Percentiles rank a stretch among this genome's conserved stretches.
These are phyloP conservation scores for Alexandromys fortis DNA, from an alignment of 2,113 vertebrate genomes.

Conservation along the genomic window DNA sequence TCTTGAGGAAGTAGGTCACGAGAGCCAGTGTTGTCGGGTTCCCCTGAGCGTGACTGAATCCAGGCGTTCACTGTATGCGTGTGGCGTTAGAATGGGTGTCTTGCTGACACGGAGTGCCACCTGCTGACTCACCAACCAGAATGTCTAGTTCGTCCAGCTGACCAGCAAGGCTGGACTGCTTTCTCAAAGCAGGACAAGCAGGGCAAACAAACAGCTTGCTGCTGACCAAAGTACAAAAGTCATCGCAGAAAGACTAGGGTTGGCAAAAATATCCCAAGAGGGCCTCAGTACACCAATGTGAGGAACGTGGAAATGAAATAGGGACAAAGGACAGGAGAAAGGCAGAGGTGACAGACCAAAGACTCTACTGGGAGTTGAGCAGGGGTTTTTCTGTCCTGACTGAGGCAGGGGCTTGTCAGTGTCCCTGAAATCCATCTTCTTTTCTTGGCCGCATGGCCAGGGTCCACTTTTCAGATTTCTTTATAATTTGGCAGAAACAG, in stretches of 20 bases:
- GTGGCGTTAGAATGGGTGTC: neutral
- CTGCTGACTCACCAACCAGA: constrained; percentile 65
- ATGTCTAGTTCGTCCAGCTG: constrained; percentile 40
- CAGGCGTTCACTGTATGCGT: neutral
- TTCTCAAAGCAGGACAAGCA: neutral
- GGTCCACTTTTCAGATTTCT: neutral
- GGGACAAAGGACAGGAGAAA: neutral
- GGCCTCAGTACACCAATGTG: accelerated
- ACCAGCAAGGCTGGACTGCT: constrained; percentile 3
- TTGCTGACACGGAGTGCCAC: constrained; percentile 57
- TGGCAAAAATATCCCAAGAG: neutral
- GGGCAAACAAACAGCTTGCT: neutral
- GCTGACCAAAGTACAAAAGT: neutral
- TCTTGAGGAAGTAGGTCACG: constrained; percentile 74
- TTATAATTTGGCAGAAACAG: neutral
- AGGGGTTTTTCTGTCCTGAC: neutral
- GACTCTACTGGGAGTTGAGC: neutral
- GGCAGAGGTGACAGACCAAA: neutral
- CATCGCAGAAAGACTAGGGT: neutral
- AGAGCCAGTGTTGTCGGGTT: constrained; percentile 20
- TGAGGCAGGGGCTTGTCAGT: neutral
- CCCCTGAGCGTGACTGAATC: constrained; percentile 31
- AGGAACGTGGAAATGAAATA: neutral
- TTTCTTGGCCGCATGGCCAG: neutral
- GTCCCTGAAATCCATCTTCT: neutral